Evolutionary conservation across 2,888 invertebrate species (phyloP).

Genomic region (Heliconius erato): DNA sequence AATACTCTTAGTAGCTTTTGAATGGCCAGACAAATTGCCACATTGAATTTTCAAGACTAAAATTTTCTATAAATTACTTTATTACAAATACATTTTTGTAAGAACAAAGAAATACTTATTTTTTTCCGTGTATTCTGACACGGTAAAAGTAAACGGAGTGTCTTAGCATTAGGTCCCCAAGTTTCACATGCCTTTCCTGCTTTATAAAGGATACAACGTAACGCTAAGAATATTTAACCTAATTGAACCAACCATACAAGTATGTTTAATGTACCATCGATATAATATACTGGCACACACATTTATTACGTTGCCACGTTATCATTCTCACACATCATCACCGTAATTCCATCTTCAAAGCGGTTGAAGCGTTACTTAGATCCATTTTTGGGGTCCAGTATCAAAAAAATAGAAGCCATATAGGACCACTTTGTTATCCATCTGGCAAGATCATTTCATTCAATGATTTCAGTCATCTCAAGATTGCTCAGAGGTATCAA

Average conservation of each 20-base stretch:
- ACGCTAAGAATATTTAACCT: not conserved
- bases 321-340: constrained; percentile 37
- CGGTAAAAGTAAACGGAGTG: not conserved
- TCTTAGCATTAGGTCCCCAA: not conserved
- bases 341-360: constrained; percentile 32
- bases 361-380: constrained; percentile 41
- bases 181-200: not conserved
- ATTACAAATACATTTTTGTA: too few species aligned
- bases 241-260: not conserved
- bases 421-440: not conserved
- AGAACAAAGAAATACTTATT: too few species aligned
- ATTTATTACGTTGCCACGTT: not conserved
- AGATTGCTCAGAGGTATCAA: too few species aligned
- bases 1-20: too few species aligned
- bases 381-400: constrained; percentile 58
- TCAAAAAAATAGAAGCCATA: not conserved
- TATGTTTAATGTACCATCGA: not conserved
- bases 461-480: not conserved
- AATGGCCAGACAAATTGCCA: not conserved
- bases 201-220: not conserved
- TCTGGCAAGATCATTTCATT: not conserved
- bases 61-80: too few species aligned
- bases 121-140: not conserved
- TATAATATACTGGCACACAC: not conserved
- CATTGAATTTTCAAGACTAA: too few species aligned